A percentile compares a stretch with the other conserved stretches of the same genome.
These are phyloP conservation scores for Electrona antarctica DNA, from an alignment of 2,113 vertebrate genomes.

Conservation along the genomic window DNA sequence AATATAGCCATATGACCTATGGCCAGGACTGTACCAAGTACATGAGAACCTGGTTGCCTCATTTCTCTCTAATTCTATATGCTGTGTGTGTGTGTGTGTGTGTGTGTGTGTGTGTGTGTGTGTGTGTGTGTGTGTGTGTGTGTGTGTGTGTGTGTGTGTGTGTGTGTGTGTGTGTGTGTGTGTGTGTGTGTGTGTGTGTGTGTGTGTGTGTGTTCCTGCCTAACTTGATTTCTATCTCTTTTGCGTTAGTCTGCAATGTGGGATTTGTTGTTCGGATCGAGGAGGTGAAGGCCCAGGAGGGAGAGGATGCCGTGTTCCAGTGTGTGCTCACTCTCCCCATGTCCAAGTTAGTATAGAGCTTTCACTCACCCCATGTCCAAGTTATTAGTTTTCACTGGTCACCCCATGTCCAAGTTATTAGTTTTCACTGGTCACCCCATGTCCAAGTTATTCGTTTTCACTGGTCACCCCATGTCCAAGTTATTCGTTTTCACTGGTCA, in stretches of 20 bases:
- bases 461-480: too few relatives aligned
- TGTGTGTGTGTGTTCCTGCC: not conserved
- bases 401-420: too few relatives aligned
- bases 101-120: not conserved
- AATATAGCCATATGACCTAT: not conserved
- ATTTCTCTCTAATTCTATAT: not conserved
- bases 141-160: too few relatives aligned
- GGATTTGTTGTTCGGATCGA: constrained; percentile 76
- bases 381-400: too few relatives aligned
- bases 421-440: too few relatives aligned
- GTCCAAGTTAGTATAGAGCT: constrained; percentile 12
- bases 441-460: too few relatives aligned
- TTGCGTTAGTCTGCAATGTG: constrained; percentile 75
- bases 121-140: too few relatives aligned
- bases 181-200: not conserved
- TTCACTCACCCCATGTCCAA: too few relatives aligned
- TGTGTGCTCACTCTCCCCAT: constrained; percentile 80
- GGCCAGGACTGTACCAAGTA: too few relatives aligned
- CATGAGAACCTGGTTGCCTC: not conserved
- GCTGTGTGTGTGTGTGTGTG: not conserved
- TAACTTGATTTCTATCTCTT: not conserved
- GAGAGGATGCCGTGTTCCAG: constrained; percentile 76
- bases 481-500: too few relatives aligned
- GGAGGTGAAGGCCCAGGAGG: constrained; percentile 74
- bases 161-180: too few relatives aligned